phyloP scores from a whole-genome alignment of 2,113 vertebrate genomes.

The Paradoxurus hermaphroditus region DNA sequence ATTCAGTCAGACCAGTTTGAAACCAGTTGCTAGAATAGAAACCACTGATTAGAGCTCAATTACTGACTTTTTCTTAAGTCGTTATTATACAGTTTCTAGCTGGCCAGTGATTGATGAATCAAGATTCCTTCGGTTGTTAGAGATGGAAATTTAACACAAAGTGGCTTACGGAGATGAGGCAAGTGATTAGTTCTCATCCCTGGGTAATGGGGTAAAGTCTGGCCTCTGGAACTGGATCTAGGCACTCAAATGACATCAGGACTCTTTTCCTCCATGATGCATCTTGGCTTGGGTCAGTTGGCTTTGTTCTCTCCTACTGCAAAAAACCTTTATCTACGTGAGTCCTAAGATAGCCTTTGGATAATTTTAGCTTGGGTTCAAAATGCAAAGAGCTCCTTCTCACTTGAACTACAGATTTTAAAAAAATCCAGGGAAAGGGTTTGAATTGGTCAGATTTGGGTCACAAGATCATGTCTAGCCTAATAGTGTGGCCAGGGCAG shows the following conservation, averaged over 20 bases:
- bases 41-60: background rate
- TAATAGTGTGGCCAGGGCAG: background rate
- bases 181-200: background rate
- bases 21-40: background rate
- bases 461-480: background rate
- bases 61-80: background rate
- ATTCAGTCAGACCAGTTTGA: background rate
- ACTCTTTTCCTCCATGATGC: background rate
- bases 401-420: background rate
- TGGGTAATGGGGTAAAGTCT: background rate
- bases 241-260: background rate
- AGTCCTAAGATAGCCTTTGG: background rate
- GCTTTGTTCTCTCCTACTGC: background rate
- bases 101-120: background rate
- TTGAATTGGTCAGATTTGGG: background rate
- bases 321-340: background rate
- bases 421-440: background rate
- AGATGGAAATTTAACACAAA: background rate
- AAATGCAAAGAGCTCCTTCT: background rate
- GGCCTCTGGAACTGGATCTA: background rate
- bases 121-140: background rate
- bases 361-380: background rate
- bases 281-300: background rate
- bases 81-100: background rate
- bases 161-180: background rate